Percentiles rank a stretch among this genome's conserved stretches.
Evolutionary conservation across 2,888 invertebrate genomes (phyloP).

Genomic region (Eurytoma adleriae): DNA sequence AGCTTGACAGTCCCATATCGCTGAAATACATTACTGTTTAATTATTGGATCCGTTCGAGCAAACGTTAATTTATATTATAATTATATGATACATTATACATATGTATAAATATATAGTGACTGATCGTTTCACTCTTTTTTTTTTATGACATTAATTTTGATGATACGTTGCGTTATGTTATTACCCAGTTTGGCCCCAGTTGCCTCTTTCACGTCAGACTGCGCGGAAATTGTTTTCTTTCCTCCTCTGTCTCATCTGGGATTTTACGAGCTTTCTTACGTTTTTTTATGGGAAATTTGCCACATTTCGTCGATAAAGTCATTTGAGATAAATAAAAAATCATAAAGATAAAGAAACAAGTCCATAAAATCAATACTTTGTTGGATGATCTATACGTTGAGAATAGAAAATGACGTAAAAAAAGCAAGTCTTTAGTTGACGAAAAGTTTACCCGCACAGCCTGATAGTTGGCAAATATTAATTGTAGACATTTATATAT

Average conservation of each 20-base stretch:
- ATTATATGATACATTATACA: conserved; percentile 42
- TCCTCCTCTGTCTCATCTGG: neutral
- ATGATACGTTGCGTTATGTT: conserved; percentile 33
- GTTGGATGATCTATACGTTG: too few species aligned
- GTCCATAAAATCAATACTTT: neutral
- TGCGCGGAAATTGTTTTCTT: conserved; percentile 21
- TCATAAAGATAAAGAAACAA: neutral
- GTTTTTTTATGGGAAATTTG: neutral
- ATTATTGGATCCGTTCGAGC: conserved; percentile 42
- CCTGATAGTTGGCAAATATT: conserved; percentile 22
- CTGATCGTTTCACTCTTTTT: conserved; percentile 18
- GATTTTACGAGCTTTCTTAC: too few species aligned
- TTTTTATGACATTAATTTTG: conserved; percentile 36
- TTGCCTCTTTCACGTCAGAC: conserved; percentile 30
- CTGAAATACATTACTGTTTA: conserved; percentile 50
- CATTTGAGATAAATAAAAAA: neutral
- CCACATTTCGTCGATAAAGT: neutral
- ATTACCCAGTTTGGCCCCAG: conserved; percentile 26
- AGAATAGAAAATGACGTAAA: too few species aligned
- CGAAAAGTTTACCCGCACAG: conserved; percentile 21
- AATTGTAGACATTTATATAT: conserved; percentile 54
- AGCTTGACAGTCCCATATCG: conserved; percentile 61
- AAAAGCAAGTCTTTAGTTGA: too few species aligned
- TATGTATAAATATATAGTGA: conserved; percentile 50
- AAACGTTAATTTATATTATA: conserved; percentile 27